A percentile compares a stretch with the other conserved stretches of the same genome.
Conservation (phyloP, 2,113 vertebrate genomes). For the Syngnathus floridae region DNA sequence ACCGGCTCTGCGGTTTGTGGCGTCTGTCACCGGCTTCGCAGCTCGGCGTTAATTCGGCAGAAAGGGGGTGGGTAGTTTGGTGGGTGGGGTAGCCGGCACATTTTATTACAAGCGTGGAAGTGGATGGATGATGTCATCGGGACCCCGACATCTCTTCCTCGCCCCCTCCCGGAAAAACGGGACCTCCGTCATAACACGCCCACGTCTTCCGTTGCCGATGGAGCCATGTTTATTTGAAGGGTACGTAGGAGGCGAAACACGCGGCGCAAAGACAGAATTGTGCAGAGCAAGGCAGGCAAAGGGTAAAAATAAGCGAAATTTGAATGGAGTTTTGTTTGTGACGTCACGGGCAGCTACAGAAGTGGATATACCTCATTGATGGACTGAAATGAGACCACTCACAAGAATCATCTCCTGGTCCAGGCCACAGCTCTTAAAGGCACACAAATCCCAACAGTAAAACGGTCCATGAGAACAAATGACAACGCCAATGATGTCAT, state of each 20-base stretch:
- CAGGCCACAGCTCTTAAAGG: not conserved
- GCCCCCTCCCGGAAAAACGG: conserved; percentile 1
- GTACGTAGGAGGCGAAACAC: conserved; percentile 27
- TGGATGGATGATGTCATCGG: conserved; percentile 72
- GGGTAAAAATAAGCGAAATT: conserved; percentile 30
- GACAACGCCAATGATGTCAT: too few relatives aligned
- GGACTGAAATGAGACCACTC: too few relatives aligned
- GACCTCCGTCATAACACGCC: conserved; percentile 30
- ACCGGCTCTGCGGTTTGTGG: conserved; percentile 39
- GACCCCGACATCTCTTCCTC: conserved; percentile 30
- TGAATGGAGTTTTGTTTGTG: not conserved
- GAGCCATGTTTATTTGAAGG: conserved; percentile 47
- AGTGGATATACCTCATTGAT: not conserved
- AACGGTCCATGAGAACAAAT: too few relatives aligned
- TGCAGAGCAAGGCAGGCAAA: conserved; percentile 40
- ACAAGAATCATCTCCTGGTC: too few relatives aligned
- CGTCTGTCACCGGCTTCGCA: conserved; percentile 46
- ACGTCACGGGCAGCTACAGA: not conserved
- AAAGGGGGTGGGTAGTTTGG: conserved; percentile 28
- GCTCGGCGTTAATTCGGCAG: conserved; percentile 43
- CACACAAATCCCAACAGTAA: too few relatives aligned
- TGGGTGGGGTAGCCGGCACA: conserved; percentile 1
- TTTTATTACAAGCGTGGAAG: conserved; percentile 15
- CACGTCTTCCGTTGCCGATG: conserved; percentile 50
- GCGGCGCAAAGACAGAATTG: conserved; percentile 41